Evolutionary conservation across 2,113 vertebrate genomes (phyloP), one percentile per base, ranked within the genome.

Genomic region (Tragelaphus imberbis): DNA sequence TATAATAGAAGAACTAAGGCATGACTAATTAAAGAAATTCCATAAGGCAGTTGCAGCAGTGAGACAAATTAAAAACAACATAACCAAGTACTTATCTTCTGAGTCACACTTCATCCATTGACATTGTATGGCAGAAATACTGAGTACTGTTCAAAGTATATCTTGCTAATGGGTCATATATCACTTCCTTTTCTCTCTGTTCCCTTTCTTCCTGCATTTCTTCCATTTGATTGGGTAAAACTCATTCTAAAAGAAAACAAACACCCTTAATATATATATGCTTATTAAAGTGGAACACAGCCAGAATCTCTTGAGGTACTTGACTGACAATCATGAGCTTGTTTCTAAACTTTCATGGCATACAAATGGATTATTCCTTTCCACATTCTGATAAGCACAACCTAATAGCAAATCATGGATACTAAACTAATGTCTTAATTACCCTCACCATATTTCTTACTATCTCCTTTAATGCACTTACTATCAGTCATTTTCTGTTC

Each of bases 51-150:
- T 61, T 95, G 80, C 81, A 94, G 47, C 75, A 16, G 8, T 15
- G 87, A 96, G 33, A n/a, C 79, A 92, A 97, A 90, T 59, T 15
- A 90, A 94, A 95, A 92, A 77, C 28, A 90, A 61, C 84, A 58
- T 85, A 95, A 81, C 6, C 49, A 27, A 92, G 61, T 88, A 28
- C 12, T 94, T 88, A 93, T 68, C 36, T 88, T n/a, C 23, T 81
- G 33, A 81, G 75, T 93, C n/a, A 89, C 19, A 88, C 40, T 77
- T 77, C 25, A 84, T 55, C 49, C n/a, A 49, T 9, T 93, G 75
- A 95, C 28, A 96, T n/a, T 11, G 84, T 94, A 84, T 53, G 30
- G 23, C 40, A 96, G 91, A 96, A 16, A 19, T 92, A 53, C 88
- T 84, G 21, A 93, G 21, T 90, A 90, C 4, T 88, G 5, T 90